These are phyloP conservation scores for Lampris incognitus DNA, from an alignment of 2,113 vertebrate species.

Conservation along the genomic window DNA sequence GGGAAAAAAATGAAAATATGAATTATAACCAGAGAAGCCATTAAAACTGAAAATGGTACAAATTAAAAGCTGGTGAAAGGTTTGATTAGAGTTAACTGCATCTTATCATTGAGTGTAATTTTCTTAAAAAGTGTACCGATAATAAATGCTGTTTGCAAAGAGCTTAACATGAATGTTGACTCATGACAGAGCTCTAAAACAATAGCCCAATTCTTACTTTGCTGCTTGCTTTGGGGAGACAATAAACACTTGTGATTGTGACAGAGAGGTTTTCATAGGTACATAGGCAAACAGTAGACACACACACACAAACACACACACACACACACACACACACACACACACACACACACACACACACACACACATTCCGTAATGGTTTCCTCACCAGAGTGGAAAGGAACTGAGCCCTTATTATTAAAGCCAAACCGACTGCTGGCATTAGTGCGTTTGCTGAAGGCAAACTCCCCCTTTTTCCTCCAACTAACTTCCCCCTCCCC, in stretches of 20 bases:
- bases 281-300: slow-evolving; percentile 3
- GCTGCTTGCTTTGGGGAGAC: slow-evolving; percentile 36
- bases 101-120: not conserved
- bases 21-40: not conserved
- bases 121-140: not conserved
- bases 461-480: slow-evolving; percentile 56
- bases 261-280: slow-evolving; percentile 23
- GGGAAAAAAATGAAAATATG: too few relatives aligned
- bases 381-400: slow-evolving; percentile 74
- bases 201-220: slow-evolving; percentile 19
- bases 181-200: slow-evolving; percentile 33
- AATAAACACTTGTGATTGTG: slow-evolving; percentile 8
- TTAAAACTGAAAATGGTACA: not conserved
- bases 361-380: slow-evolving; percentile 72
- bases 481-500: slow-evolving; percentile 21
- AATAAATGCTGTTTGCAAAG: slow-evolving; percentile 20
- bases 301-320: not conserved
- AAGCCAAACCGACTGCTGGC: slow-evolving; percentile 65
- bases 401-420: slow-evolving; percentile 63
- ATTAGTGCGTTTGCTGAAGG: slow-evolving; percentile 51
- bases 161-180: slow-evolving; percentile 38
- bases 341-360: slow-evolving; percentile 22
- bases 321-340: not conserved
- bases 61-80: not conserved
- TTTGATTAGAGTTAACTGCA: not conserved